phyloP scores from a whole-genome alignment of 2,113 vertebrate genomes.

The Zosterops hypoxanthus region DNA sequence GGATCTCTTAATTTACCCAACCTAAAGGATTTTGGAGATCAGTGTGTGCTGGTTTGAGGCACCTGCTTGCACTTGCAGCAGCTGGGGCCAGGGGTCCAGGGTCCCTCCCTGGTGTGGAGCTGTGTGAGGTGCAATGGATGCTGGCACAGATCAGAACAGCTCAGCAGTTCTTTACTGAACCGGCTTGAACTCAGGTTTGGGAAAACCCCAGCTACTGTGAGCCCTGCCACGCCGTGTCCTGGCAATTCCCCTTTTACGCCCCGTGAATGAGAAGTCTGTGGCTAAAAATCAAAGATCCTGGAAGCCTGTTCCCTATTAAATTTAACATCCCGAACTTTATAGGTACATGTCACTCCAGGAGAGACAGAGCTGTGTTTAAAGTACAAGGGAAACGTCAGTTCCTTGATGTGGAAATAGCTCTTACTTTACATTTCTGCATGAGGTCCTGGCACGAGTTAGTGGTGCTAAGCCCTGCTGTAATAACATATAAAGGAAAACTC shows the following conservation, averaged over 20 bases:
- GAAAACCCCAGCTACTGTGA: neutral
- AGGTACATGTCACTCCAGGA: neutral
- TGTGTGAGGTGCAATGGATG: neutral
- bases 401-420: neutral
- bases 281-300: neutral
- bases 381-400: neutral
- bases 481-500: neutral
- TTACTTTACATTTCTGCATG: constrained; percentile 17
- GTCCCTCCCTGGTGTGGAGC: neutral
- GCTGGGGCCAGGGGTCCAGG: fast-evolving
- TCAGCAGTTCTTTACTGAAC: neutral
- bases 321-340: neutral
- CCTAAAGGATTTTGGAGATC: neutral
- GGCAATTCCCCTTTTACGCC: neutral
- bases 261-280: neutral
- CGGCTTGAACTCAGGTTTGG: neutral
- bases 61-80: neutral
- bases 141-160: neutral
- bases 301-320: neutral
- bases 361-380: neutral
- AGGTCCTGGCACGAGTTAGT: neutral
- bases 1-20: neutral
- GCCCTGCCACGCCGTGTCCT: fast-evolving
- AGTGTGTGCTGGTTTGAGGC: neutral
- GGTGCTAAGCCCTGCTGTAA: neutral